Evolutionary conservation across 2,113 vertebrate species (phyloP).

Genomic region (Cyprinodon brontotheroides): DNA sequence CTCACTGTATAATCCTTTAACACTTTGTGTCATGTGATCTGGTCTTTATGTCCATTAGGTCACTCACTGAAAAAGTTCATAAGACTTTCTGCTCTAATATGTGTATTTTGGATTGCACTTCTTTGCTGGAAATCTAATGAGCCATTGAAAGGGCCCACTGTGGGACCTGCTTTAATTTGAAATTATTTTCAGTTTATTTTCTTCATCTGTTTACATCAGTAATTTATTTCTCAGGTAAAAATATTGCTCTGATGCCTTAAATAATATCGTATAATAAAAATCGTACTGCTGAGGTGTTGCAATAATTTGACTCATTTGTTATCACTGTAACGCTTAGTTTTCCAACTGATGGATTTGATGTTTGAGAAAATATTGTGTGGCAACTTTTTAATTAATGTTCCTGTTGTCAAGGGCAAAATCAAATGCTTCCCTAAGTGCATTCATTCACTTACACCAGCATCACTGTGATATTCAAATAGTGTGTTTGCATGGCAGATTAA

Average conservation of each 20-base stretch:
- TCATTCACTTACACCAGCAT: neutral
- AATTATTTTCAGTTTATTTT: neutral
- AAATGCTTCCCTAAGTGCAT: neutral
- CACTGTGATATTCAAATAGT: conserved; percentile 45
- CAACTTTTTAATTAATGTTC: neutral
- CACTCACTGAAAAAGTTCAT: conserved; percentile 1
- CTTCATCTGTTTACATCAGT: neutral
- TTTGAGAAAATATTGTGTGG: neutral
- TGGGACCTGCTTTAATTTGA: conserved; percentile 7
- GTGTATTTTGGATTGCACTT: conserved; percentile 17
- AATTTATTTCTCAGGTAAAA: neutral
- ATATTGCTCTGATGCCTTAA: neutral
- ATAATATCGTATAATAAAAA: neutral
- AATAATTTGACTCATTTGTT: neutral
- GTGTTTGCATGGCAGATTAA: conserved; percentile 44
- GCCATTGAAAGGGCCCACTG: conserved; percentile 14
- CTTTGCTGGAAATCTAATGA: conserved; percentile 22
- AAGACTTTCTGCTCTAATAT: conserved; percentile 5
- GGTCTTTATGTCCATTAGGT: conserved; percentile 19
- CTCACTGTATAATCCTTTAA: conserved; percentile 45
- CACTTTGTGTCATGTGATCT: conserved; percentile 51
- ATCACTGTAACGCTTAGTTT: neutral
- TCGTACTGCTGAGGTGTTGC: neutral
- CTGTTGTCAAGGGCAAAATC: neutral
- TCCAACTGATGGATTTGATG: neutral